Evolutionary conservation across 2,797 vertebrate species (phyloP).

Genomic region (Cryptoblepharus egeriae): DNA sequence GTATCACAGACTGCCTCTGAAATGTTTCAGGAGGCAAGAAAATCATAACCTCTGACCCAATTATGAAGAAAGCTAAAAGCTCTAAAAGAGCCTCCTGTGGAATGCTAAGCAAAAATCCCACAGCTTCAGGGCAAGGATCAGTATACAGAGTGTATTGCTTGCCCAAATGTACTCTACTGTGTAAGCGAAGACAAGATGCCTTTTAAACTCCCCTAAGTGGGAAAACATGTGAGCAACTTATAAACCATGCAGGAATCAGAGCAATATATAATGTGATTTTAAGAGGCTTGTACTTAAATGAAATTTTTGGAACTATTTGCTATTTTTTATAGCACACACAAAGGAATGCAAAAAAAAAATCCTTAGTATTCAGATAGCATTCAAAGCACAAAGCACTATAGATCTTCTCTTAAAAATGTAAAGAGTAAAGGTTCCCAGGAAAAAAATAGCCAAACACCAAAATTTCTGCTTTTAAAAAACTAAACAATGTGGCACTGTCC

Average conservation of each 20-base stretch:
- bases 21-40: neutral
- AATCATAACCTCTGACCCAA: conserved; percentile 4
- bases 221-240: conserved; percentile 2
- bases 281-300: neutral
- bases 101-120: conserved; percentile 40
- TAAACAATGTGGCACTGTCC: no score
- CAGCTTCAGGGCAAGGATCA: conserved; percentile 1
- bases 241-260: neutral
- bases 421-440: no score
- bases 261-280: neutral
- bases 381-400: neutral
- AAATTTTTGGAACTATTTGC: neutral
- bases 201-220: conserved; percentile 23
- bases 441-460: neutral
- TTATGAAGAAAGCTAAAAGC: conserved; percentile 20
- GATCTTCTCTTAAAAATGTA: no score
- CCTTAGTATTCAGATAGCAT: neutral
- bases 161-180: conserved; percentile 30
- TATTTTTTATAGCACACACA: neutral
- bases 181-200: neutral
- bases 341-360: neutral
- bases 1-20: conserved; percentile 18
- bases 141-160: conserved; percentile 33
- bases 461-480: neutral
- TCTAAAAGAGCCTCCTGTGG: neutral